phyloP scores from a whole-genome alignment of 2,797 vertebrate species.

The Mareca penelope region DNA sequence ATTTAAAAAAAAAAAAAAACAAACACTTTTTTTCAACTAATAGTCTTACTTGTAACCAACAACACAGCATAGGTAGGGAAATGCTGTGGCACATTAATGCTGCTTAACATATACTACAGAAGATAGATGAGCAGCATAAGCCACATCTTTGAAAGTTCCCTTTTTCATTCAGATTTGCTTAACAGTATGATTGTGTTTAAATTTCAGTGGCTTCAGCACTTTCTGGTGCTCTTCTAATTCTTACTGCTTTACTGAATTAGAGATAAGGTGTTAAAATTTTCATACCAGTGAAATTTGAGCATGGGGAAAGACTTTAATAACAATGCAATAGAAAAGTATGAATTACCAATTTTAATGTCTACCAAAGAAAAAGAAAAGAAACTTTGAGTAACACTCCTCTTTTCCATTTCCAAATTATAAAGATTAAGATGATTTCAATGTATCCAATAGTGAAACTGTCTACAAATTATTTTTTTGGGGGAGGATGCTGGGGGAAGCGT shows the following conservation, averaged over 20 bases:
- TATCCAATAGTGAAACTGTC: background rate
- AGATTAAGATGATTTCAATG: background rate
- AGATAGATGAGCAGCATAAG: background rate
- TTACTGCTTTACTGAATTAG: background rate
- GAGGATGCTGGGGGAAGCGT: background rate
- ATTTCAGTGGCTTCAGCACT: background rate
- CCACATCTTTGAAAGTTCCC: background rate
- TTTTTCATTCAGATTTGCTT: background rate
- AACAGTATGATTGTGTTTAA: background rate
- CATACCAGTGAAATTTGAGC: background rate
- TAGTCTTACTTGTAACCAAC: background rate
- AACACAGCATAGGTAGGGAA: background rate
- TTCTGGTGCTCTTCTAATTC: background rate
- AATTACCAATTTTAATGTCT: background rate
- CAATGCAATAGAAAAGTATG: background rate
- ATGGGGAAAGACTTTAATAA: background rate
- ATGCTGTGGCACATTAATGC: background rate
- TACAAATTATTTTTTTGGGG: background rate
- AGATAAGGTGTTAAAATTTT: background rate
- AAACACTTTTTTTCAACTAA: background rate
- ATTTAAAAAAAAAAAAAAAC: background rate
- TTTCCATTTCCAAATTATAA: background rate
- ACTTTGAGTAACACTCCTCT: background rate
- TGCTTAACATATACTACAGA: background rate
- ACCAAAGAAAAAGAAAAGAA: background rate